Conservation (phyloP, 1,140 invertebrate species). For the Sinella curviseta region DNA sequence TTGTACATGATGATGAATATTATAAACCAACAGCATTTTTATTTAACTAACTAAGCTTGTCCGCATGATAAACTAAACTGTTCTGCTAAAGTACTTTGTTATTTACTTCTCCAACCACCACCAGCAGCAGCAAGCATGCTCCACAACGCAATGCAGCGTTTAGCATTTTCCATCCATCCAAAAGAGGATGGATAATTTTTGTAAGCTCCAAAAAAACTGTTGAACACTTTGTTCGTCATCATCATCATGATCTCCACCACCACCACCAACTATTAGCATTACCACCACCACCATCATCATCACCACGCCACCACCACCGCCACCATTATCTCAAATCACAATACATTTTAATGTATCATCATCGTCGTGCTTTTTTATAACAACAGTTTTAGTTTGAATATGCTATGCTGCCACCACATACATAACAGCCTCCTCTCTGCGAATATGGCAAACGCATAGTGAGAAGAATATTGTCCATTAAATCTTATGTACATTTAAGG, state of each 20-base stretch:
- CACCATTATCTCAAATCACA: constrained; percentile 17
- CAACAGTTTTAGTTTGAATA: constrained; percentile 19
- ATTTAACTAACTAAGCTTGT: too few species aligned
- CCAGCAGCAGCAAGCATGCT: background rate
- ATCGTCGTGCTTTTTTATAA: background rate
- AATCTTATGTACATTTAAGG: constrained; percentile 10
- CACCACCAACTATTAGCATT: background rate
- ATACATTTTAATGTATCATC: constrained; percentile 19
- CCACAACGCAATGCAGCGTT: too few species aligned
- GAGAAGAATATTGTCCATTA: background rate
- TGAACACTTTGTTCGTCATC: background rate
- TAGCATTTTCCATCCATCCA: too few species aligned
- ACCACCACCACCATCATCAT: background rate
- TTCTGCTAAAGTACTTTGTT: background rate
- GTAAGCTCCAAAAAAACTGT: background rate
- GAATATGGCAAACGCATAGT: background rate
- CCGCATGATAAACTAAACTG: background rate
- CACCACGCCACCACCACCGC: background rate
- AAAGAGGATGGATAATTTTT: constrained; percentile 3
- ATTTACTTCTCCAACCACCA: background rate
- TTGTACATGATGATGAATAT: too few species aligned
- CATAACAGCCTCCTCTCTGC: background rate
- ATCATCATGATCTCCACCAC: background rate
- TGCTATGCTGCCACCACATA: too few species aligned
- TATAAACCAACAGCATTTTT: too few species aligned